A percentile compares a stretch with the other conserved stretches of the same genome.
Evolutionary conservation across 2,888 invertebrate species (phyloP).

Genomic region (Fragum fragum): DNA sequence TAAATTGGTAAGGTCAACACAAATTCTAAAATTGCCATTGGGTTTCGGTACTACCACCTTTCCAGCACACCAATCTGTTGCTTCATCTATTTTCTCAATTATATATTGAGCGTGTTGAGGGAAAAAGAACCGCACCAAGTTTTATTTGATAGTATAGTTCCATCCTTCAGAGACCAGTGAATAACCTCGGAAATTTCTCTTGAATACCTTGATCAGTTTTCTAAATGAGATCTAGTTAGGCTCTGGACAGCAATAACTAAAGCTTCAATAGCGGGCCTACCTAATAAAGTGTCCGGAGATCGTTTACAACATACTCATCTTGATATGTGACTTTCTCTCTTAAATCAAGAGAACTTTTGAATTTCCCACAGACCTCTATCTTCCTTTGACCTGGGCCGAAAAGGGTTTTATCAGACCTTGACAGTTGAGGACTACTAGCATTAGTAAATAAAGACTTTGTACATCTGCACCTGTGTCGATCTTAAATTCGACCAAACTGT

Average conservation of each 20-base stretch:
- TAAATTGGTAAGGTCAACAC: neutral
- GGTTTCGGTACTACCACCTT: neutral
- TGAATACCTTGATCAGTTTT: neutral
- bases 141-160: conserved; percentile 25
- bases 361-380: conserved; percentile 31
- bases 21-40: neutral
- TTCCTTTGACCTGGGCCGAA: conserved; percentile 9
- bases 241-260: conserved; percentile 17
- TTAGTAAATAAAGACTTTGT: conserved; percentile 1
- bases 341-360: neutral
- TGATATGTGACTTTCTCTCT: neutral
- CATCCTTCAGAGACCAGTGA: conserved; percentile 27
- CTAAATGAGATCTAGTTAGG: neutral
- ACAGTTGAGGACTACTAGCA: neutral
- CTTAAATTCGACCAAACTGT: conserved; percentile 50
- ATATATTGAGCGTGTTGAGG: neutral
- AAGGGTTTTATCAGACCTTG: conserved; percentile 10
- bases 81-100: neutral
- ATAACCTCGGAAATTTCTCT: conserved; percentile 33
- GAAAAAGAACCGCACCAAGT: conserved; percentile 9
- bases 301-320: conserved; percentile 34
- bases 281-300: conserved; percentile 18
- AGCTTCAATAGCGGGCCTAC: conserved; percentile 32
- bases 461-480: conserved; percentile 66
- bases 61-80: neutral